These are phyloP conservation scores for Euschistus heros DNA, from an alignment of 1,140 invertebrate genomes.

Conservation along the genomic window DNA sequence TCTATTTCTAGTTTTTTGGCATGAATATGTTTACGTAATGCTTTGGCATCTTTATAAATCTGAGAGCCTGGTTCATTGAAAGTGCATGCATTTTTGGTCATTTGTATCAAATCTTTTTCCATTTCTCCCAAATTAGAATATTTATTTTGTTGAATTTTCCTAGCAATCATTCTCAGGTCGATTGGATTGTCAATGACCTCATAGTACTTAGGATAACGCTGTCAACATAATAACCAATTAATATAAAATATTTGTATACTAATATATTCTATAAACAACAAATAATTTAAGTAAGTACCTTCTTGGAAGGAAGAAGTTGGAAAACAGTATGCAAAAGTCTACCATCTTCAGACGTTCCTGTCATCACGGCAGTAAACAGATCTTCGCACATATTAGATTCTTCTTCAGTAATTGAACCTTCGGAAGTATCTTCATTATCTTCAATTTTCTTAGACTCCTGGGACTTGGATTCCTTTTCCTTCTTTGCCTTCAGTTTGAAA, in stretches of 20 bases:
- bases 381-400: conserved; percentile 61
- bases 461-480: conserved; percentile 32
- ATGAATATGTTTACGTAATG: conserved; percentile 66
- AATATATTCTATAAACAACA: neutral
- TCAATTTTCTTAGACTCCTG: conserved; percentile 32
- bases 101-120: conserved; percentile 80
- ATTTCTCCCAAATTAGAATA: conserved; percentile 68
- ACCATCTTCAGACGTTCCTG: conserved; percentile 63
- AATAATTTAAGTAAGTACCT: conserved; percentile 34
- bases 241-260: neutral
- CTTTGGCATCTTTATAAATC: conserved; percentile 92
- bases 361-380: conserved; percentile 70
- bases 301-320: conserved; percentile 80
- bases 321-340: conserved; percentile 71
- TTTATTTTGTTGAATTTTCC: conserved; percentile 75
- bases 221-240: conserved; percentile 28
- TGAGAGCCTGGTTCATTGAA: conserved; percentile 95
- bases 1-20: conserved; percentile 55
- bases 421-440: conserved; percentile 50
- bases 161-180: conserved; percentile 86
- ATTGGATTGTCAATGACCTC: conserved; percentile 91
- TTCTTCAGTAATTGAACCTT: conserved; percentile 61
- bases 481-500: conserved; percentile 35
- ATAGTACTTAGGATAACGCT: conserved; percentile 94
- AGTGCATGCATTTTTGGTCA: conserved; percentile 89